Evolutionary conservation across 30 jellyfish, hydroid and myxozoan genomes (phyloP).

Genomic region (Chrysaora quinquecirrha): DNA sequence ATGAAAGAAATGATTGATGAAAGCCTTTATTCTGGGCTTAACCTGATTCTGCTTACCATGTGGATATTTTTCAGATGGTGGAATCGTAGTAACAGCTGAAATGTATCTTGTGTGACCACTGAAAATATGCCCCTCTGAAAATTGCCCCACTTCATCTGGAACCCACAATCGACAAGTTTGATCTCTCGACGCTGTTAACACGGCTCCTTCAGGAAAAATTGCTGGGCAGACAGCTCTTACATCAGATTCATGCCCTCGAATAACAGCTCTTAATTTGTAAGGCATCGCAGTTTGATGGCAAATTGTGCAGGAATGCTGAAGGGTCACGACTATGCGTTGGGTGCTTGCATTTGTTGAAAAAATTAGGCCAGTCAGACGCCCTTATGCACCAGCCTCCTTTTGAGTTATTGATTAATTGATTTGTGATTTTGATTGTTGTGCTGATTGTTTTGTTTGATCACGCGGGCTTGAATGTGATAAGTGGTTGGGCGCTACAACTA

Average conservation of each 20-base stretch:
- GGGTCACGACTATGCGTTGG: too few relatives aligned
- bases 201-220: slow-evolving; percentile 82
- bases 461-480: too few relatives aligned
- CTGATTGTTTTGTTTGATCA: too few relatives aligned
- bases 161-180: slow-evolving; percentile 95
- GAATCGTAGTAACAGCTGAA: slow-evolving; percentile 89
- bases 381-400: not conserved
- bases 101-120: slow-evolving; percentile 93
- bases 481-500: too few relatives aligned
- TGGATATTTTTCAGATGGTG: slow-evolving; percentile 93
- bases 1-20: too few relatives aligned
- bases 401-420: not conserved
- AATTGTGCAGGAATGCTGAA: too few relatives aligned
- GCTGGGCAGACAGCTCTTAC: slow-evolving; percentile 95
- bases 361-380: not conserved
- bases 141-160: slow-evolving; percentile 58
- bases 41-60: slow-evolving; percentile 72
- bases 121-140: slow-evolving; percentile 84
- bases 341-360: too few relatives aligned
- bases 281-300: slow-evolving; percentile 54
- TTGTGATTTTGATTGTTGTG: too few relatives aligned
- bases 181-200: slow-evolving; percentile 94
- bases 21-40: too few relatives aligned
- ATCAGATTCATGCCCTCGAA: slow-evolving; percentile 96
- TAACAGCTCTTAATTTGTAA: slow-evolving; percentile 68